Evolutionary conservation across 2,797 vertebrate genomes (phyloP), one percentile per base, ranked within the genome.

Genomic region (Anableps anableps): DNA sequence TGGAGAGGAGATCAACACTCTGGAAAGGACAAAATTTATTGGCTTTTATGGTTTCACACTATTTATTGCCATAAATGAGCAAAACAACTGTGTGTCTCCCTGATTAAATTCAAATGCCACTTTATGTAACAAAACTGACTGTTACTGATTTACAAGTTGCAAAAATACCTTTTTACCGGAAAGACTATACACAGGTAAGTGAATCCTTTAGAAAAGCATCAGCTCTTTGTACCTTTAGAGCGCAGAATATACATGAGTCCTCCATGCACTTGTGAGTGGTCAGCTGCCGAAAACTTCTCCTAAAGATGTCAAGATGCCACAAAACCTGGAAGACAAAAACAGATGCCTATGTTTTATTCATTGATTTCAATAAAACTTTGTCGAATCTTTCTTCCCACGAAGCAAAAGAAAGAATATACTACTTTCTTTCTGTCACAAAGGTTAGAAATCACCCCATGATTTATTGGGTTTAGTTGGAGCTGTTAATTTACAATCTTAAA

Each of bases 231-330:
- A 99, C 98, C 97, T 99, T 99, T 29, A 99, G 95, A 92, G 98
- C 98, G 86, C 98, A 99, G 95, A 99, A 99, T 93, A 99, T 99
- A 77, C 98, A 99, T 43, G 98, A 99, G 90, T 99, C 98, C 29
- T 98, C 98, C 98, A 99, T 98, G 92, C 98, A 99, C 90, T 99
- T 99, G 94, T 99, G 98, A 3, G 95, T 97, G 77, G 97, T 98
- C 83, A 99, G 96, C 89, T 99, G 98, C 74, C 98, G 96, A 90
- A 99, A 99, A 91, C 98, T 99, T 88, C 98, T 97, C 73, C 98
- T 97, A 90, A 99, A 99, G 92, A 99, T 99, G 93, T 99, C 98
- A 72, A 99, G 95, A 89, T 99, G 98, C 98, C 98, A 99, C 88
- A 99, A 95, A 91, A 99, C 98, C 98, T 99, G 92, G 74, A 85